Evolutionary conservation across 2,113 vertebrate species (phyloP).

Genomic region (Stictonetta naevosa): DNA sequence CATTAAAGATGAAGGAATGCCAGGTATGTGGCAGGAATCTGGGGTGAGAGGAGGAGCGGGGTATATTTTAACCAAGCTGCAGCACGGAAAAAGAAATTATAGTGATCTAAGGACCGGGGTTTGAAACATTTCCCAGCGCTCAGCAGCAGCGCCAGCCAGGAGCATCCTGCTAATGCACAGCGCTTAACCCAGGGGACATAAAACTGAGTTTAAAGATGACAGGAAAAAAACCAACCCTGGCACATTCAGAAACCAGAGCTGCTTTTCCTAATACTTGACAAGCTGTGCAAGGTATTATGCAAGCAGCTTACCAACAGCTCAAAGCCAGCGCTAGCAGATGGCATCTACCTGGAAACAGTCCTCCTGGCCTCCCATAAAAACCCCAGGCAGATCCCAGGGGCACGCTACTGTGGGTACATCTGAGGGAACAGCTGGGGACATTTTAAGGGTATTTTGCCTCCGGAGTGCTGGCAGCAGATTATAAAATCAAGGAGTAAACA

Average conservation of each 20-base stretch:
- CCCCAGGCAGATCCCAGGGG: background rate
- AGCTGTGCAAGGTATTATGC: background rate
- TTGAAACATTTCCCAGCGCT: background rate
- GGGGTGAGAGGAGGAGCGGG: conserved; percentile 60
- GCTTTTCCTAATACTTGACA: background rate
- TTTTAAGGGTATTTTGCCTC: background rate
- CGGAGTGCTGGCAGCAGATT: background rate
- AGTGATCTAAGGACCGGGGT: background rate
- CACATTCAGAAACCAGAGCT: background rate
- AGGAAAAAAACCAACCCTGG: background rate
- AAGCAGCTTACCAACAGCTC: background rate
- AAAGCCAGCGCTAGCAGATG: background rate
- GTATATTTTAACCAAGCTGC: conserved; percentile 32
- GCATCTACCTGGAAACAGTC: background rate
- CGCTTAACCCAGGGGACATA: background rate
- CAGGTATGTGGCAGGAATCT: conserved; percentile 70
- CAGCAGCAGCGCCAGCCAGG: background rate
- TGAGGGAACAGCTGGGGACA: background rate
- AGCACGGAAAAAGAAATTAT: background rate
- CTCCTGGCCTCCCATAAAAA: background rate
- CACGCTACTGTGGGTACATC: fast-evolving
- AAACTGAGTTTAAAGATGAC: background rate
- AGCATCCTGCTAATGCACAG: background rate
- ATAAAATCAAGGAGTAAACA: background rate
- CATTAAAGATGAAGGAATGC: conserved; percentile 65